Conservation (phyloP, 2,113 vertebrate genomes). For the Haliaeetus leucogaster region DNA sequence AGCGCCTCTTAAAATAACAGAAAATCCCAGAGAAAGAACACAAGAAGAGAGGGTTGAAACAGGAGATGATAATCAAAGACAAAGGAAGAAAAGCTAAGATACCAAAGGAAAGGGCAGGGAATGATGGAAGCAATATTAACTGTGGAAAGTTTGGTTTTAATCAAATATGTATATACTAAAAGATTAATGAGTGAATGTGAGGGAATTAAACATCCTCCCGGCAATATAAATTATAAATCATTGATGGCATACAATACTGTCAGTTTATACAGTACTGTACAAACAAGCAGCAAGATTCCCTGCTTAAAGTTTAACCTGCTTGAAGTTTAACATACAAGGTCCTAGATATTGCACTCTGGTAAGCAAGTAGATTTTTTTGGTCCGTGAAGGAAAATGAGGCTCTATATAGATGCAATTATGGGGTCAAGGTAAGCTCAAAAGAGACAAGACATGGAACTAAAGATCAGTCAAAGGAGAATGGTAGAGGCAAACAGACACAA, state of each 20-base stretch:
- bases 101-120: background rate
- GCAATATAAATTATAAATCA: slow-evolving; percentile 31
- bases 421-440: background rate
- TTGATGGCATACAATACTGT: background rate
- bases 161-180: slow-evolving; percentile 25
- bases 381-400: background rate
- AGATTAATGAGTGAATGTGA: slow-evolving; percentile 28
- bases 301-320: background rate
- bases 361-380: background rate
- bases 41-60: background rate
- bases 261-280: slow-evolving; percentile 6
- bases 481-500: background rate
- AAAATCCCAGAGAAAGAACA: background rate
- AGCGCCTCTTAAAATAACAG: background rate
- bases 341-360: background rate
- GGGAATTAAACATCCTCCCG: slow-evolving; percentile 5
- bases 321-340: background rate
- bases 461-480: background rate
- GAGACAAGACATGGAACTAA: background rate
- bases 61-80: background rate
- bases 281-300: slow-evolving; percentile 1
- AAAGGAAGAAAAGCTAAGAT: background rate
- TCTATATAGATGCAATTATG: background rate
- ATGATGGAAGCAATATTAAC: background rate
- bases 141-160: slow-evolving; percentile 17